Conservation (phyloP, 2,113 vertebrate species). For the Isichthys henryi region DNA sequence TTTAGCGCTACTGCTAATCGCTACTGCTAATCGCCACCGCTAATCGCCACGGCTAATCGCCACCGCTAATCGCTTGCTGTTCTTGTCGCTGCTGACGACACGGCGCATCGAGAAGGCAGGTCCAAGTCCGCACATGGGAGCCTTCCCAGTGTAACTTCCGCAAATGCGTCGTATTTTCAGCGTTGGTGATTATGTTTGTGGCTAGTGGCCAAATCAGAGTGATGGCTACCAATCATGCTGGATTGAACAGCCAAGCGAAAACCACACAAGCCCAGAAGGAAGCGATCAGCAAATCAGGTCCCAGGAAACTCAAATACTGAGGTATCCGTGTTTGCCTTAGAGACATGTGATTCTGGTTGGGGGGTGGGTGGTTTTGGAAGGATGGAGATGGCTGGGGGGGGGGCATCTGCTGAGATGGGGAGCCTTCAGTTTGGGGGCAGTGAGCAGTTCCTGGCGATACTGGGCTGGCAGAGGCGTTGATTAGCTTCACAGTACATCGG, state of each 20-base stretch:
- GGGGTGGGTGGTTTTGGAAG: background rate
- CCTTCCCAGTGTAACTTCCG: background rate
- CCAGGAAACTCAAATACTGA: background rate
- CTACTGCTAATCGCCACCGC: background rate
- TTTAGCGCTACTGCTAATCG: background rate
- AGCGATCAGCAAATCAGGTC: background rate
- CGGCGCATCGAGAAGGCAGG: background rate
- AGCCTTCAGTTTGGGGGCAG: background rate
- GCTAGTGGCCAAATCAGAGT: background rate
- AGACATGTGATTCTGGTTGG: background rate
- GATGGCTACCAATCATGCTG: background rate
- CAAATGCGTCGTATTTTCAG: background rate
- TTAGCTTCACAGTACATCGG: background rate
- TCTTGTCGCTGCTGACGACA: background rate
- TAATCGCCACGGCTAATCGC: background rate
- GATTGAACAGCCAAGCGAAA: background rate
- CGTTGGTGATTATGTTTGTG: background rate
- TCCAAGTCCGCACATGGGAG: background rate
- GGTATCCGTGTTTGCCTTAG: background rate
- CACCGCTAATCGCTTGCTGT: background rate
- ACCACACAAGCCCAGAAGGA: background rate
- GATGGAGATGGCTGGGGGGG: background rate
- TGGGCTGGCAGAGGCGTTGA: background rate
- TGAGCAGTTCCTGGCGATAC: background rate
- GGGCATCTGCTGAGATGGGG: background rate